Evolutionary conservation across 2,113 vertebrate species (phyloP).

Genomic region (Grus americana): DNA sequence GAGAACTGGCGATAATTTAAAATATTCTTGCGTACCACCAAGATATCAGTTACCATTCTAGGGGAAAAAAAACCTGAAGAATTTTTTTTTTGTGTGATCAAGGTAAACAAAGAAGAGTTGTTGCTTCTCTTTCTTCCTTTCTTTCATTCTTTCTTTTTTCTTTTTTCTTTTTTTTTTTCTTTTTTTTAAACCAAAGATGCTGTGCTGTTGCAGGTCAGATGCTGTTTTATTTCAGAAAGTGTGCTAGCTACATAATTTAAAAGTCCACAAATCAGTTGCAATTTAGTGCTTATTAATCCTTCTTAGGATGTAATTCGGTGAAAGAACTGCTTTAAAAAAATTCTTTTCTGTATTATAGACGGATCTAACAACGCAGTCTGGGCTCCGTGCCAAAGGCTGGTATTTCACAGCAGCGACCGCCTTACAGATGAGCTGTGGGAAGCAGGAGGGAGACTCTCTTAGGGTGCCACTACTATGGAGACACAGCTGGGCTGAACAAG

Average conservation of each 20-base stretch:
- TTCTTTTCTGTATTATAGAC: constrained; percentile 89
- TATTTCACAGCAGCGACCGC: constrained; percentile 88
- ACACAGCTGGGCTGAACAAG: constrained; percentile 92
- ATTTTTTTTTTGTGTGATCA: constrained; percentile 63
- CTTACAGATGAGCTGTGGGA: constrained; percentile 86
- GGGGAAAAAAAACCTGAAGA: constrained; percentile 63
- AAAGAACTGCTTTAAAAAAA: constrained; percentile 78
- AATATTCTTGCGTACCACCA: constrained; percentile 60
- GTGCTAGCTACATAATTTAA: constrained; percentile 68
- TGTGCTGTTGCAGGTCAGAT: constrained; percentile 73
- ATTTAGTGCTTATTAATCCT: constrained; percentile 83
- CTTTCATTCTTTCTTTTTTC: neutral
- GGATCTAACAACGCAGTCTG: constrained; percentile 91
- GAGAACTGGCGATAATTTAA: constrained; percentile 62
- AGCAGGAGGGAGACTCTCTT: constrained; percentile 84
- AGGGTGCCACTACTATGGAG: constrained; percentile 94
- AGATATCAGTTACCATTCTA: constrained; percentile 67
- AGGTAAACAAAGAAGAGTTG: constrained; percentile 77
- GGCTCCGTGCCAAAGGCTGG: constrained; percentile 89
- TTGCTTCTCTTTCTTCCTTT: constrained; percentile 30
- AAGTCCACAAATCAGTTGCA: constrained; percentile 76
- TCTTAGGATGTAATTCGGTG: constrained; percentile 81
- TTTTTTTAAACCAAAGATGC: constrained; percentile 29
- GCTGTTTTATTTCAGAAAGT: constrained; percentile 72
- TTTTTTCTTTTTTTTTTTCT: neutral